Conservation (phyloP, 2,797 vertebrate species). For the Argya squamiceps region DNA sequence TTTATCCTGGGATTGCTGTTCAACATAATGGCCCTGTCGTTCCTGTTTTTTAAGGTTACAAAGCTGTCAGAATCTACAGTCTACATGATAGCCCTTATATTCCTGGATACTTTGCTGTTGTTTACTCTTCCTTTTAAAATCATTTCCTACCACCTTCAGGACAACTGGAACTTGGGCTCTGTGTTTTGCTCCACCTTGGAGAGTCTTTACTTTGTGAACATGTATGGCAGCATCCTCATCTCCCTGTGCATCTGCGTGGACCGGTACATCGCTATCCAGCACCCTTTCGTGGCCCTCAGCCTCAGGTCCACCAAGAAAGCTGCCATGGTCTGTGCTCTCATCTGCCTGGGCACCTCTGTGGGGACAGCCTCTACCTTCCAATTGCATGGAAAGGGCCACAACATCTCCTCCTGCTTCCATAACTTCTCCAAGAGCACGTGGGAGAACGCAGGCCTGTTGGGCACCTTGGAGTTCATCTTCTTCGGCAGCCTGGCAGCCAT, state of each 20-base stretch:
- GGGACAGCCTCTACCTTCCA: constrained; percentile 51
- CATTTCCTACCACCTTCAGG: constrained; percentile 43
- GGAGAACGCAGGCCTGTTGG: constrained; percentile 43
- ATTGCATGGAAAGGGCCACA: not conserved
- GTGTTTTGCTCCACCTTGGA: constrained; percentile 75
- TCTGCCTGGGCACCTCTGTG: constrained; percentile 57
- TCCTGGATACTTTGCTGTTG: constrained; percentile 77
- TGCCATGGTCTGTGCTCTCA: constrained; percentile 32
- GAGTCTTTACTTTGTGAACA: constrained; percentile 79
- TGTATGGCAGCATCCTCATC: constrained; percentile 79
- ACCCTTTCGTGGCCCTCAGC: constrained; percentile 53
- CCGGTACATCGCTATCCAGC: constrained; percentile 65
- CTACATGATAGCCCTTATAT: constrained; percentile 74
- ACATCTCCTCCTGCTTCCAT: constrained; percentile 69
- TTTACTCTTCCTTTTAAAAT: constrained; percentile 81
- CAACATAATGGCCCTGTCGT: constrained; percentile 71
- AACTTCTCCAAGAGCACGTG: constrained; percentile 68
- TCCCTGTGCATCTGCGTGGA: constrained; percentile 75
- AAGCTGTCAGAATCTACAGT: constrained; percentile 72
- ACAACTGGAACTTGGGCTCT: constrained; percentile 42
- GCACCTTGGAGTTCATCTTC: constrained; percentile 60
- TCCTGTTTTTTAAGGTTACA: constrained; percentile 66
- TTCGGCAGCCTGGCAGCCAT: constrained; percentile 31
- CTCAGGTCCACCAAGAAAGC: constrained; percentile 74
- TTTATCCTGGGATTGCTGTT: constrained; percentile 73